Base-by-base conservation (phyloP, 2,113 vertebrate genomes). In the Saguinus imperator region DNA sequence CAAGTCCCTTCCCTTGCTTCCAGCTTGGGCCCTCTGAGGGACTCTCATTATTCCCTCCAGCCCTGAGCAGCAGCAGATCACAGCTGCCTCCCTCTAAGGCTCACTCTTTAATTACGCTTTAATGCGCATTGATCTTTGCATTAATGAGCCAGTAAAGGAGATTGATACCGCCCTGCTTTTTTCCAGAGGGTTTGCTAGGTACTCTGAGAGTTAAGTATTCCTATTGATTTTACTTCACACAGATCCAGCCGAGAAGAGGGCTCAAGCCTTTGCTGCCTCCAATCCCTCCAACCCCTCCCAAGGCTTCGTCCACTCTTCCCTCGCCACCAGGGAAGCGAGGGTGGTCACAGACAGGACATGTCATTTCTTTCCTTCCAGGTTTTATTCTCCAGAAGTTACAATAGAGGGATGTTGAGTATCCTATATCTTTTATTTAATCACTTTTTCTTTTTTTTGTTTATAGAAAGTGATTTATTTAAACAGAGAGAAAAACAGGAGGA, bases 41-140 rank as follows among this genome's bases (percentile, higher is more conserved):
- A 5, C 32, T 86, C 18, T 58, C 10, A 83, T 55, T 83, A 81
- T 20, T 57, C 50, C 40, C 58, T 29, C 20, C 43, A 58, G 6
- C 50, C 40, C 32, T 2, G 1, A 29, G 57, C 0, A 1, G 80
- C 32, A 52, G 43, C 58, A 32, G 75, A 61, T 55, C 82, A 7
- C 18, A 45, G 14, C 20, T 14, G 43, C 32, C 64, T 68, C 45
- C 92, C 61, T 61, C n/a, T 57, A 91, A 97, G 96, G 80, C 66
- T 96, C 52, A 90, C 95, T 98, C 96, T 98, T 98, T 98, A 98
- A 98, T 98, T 98, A 97, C 68, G 81, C 93, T 97, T 98, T 97
- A 98, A 98, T 97, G 96, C 84, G 94, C 98, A 98, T 89, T 97
- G 97, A 98, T 98, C 97, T 98, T 96, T 96, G 94, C 95, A 97